Base-by-base conservation (phyloP, 92 coral and sea anemone genomes). In the Pocillopora grandis region DNA sequence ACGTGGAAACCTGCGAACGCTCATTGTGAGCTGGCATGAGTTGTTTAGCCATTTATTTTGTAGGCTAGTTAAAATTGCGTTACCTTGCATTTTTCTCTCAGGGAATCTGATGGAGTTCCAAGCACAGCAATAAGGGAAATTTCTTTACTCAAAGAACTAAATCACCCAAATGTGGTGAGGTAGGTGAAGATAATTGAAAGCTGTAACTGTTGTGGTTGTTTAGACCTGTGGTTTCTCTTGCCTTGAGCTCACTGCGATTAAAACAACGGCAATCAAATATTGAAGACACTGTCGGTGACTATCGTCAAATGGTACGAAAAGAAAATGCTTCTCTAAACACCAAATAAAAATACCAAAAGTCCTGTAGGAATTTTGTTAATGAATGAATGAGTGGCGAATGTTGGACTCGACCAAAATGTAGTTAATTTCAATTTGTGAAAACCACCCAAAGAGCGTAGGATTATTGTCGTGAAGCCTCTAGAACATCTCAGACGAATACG, bases 81-180 rank as follows among this genome's bases (percentile, higher is more conserved):
- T 49, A 64, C 56, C 17, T 59, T 1, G 15, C 19, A 23, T 85
- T 76, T 70, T 60, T 78, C 57, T 84, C 91, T 19, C 87, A 96
- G 99, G 80, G 99, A 96, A 84, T 87, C 96, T 20, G 99, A 96
- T 55, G 99, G 99, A 21, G 99, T 96, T 5, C 99, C 99, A 62
- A 96, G 99, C 74, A 96, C 99, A 89, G 99, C 99, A 64, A 96
- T 96, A 91, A 89, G 99, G 76, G 99, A 96, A 86, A 96, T 96
- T 76, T 96, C 99, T 35, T 86, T 96, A 49, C 88, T 96, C 58
- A 96, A 96, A 84, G 99, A 96, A 78, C 93, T 96, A 76, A 89
- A 90, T 84, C 99, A 96, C 79, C 98, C 99, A 62, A 96, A 96
- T 81, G 98, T 96, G 21, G 99, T 96, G 77, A 94, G 95, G 99